These are phyloP conservation scores for Dolomedes plantarius DNA, from an alignment of 2,888 invertebrate species.

Conservation along the genomic window DNA sequence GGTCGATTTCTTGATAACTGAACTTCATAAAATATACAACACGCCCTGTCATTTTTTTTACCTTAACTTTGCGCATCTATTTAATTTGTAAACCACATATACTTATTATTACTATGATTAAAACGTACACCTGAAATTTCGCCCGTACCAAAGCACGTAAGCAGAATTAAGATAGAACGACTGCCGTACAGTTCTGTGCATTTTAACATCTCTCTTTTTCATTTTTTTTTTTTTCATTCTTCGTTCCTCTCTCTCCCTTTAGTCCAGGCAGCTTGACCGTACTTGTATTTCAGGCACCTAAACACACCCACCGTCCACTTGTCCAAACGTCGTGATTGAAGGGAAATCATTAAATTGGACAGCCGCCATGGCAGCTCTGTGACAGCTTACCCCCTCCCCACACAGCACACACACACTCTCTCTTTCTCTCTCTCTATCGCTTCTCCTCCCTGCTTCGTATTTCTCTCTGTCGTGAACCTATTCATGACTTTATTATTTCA, in stretches of 20 bases:
- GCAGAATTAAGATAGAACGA: too few species aligned
- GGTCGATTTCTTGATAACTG: too few species aligned
- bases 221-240: background rate
- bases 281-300: constrained; percentile 9
- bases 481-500: constrained; percentile 13
- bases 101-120: too few species aligned
- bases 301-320: constrained; percentile 7
- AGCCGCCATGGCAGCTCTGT: constrained; percentile 15
- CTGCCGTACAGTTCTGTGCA: too few species aligned
- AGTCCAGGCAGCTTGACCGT: background rate
- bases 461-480: background rate
- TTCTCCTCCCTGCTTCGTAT: background rate
- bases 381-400: background rate
- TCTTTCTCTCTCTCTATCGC: background rate
- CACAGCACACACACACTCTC: background rate
- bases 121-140: too few species aligned
- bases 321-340: constrained; percentile 22
- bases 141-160: too few species aligned
- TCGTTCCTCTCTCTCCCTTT: background rate
- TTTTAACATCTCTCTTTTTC: background rate
- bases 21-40: too few species aligned
- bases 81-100: too few species aligned
- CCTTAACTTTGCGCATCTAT: too few species aligned
- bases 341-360: constrained; percentile 24
- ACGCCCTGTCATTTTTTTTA: too few species aligned